Evolutionary conservation across 2,888 invertebrate genomes (phyloP), one percentile per base, ranked within the genome.

Genomic region (Thyatira batis): DNA sequence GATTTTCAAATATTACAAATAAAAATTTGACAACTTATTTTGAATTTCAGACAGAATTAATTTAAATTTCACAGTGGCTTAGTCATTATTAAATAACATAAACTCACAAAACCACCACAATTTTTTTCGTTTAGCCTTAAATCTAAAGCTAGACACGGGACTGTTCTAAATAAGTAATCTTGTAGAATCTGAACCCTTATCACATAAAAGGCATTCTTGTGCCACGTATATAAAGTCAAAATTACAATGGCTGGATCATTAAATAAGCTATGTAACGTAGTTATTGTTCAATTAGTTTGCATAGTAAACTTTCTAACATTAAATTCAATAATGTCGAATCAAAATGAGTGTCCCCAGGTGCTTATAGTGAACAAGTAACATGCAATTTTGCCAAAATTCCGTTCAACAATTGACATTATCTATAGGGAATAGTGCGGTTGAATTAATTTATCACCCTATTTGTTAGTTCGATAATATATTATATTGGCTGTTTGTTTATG

Each of bases 361-460:
- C 28, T 45, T 20, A 43, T 45, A 21, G 27, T 13, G 20, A 13
- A 11, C 33, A 33, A 33, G 30, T 28, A 30, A 21, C 20, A 17
- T 21, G 9, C 10, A 45, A 27, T 45, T 23, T 45, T 30, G 27
- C 25, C 30, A 45, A 30, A 45, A 51, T 45, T 51, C 21, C 20
- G 51, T 30, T 30, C 13, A 27, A 51, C 45, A 51, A 51, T 45
- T 10, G 51, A 21, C 30, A 21, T 39, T 23, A n/a, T n/a, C 51
- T 30, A n/a, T 2, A 11, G 45, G 51, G 51, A 51, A 30, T 45
- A 8, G 11, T 21, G 20, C 33, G 21, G 30, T 13, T 45, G 21
- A 45, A 13, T 33, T 5, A 33, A 51, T 51, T 51, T 51, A 51
- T 45, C 45, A 30, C 51, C 20, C 45, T 45, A 51, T 51, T 51